phyloP scores from a whole-genome alignment of 2,113 vertebrate species.

The Zosterops japonicus region DNA sequence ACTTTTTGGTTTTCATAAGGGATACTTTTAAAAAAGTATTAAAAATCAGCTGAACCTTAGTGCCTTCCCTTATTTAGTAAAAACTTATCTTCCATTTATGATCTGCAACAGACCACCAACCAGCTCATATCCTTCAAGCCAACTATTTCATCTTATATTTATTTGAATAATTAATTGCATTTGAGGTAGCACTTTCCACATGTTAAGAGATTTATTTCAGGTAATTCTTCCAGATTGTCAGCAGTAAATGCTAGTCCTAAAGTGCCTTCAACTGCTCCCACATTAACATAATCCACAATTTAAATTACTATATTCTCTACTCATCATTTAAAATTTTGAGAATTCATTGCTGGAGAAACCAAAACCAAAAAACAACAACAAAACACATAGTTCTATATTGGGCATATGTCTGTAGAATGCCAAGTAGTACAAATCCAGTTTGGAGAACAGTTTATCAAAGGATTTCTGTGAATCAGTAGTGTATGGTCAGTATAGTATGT shows the following conservation, averaged over 20 bases:
- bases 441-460: background rate
- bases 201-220: background rate
- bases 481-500: background rate
- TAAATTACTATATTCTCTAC: background rate
- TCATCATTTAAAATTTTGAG: background rate
- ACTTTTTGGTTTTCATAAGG: background rate
- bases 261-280: background rate
- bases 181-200: background rate
- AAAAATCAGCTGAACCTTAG: background rate
- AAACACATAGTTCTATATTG: background rate
- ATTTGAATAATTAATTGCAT: background rate
- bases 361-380: background rate
- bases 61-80: background rate
- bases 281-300: background rate
- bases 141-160: background rate
- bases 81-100: background rate
- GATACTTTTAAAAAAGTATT: background rate
- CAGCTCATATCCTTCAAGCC: background rate
- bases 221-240: background rate
- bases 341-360: background rate
- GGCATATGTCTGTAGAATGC: background rate
- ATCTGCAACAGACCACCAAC: background rate
- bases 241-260: background rate
- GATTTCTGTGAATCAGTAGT: background rate
- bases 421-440: background rate